Conservation (phyloP, 2,113 vertebrate species). For the Sylvia atricapilla region DNA sequence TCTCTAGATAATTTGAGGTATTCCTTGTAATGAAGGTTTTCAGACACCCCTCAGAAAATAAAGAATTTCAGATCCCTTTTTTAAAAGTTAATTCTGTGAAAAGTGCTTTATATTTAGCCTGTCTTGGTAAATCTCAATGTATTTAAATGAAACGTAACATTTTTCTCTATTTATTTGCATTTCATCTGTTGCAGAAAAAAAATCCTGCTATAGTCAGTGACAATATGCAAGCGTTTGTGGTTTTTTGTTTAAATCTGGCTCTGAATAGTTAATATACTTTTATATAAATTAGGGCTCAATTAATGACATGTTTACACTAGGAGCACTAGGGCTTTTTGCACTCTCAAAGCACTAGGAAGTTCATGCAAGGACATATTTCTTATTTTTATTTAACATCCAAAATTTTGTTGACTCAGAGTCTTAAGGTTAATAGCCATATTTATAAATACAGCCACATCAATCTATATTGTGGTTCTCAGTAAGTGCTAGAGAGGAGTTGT, state of each 20-base stretch:
- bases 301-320: neutral
- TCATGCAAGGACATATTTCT: conserved; percentile 45
- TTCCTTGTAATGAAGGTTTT: conserved; percentile 25
- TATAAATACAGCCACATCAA: conserved; percentile 56
- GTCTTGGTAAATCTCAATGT: neutral
- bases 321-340: neutral
- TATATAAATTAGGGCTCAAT: neutral
- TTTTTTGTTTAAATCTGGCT: neutral
- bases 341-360: conserved; percentile 6
- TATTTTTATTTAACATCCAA: conserved; percentile 42
- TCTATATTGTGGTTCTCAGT: conserved; percentile 47
- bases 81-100: neutral
- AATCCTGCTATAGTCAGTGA: neutral
- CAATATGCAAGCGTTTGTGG: neutral
- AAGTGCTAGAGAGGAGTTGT: conserved; percentile 53
- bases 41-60: neutral
- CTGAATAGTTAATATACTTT: neutral
- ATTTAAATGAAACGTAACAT: neutral
- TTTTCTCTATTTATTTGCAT: neutral
- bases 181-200: neutral
- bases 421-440: conserved; percentile 58
- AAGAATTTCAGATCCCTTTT: neutral
- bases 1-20: conserved; percentile 39
- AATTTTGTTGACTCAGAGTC: conserved; percentile 40
- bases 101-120: neutral